Base-by-base conservation (phyloP, 2,888 invertebrate genomes). In the Holacanthella duospinosa region DNA sequence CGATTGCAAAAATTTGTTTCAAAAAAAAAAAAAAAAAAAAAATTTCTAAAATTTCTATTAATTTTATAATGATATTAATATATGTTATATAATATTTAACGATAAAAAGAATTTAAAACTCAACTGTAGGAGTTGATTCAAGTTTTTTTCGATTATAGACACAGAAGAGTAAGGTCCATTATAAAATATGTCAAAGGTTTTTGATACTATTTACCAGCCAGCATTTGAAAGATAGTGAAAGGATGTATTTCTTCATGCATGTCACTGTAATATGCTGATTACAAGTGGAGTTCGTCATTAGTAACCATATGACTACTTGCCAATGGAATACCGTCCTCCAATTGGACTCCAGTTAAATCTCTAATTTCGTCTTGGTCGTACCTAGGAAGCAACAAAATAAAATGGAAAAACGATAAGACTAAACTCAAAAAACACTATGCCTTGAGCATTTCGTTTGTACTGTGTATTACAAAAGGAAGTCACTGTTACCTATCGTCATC, bases 321-420 rank as follows among this genome's bases (percentile, higher is more conserved):
- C 48, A 48, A 21, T 43, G 71, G 64, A 1, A 68, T 70, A 26
- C 71, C 77, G 53, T 84, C 84, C 55, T 84, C 82, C 12, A 84
- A 76, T 1, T 85, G 84, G 1, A 84, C 83, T 0, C 85, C 86
- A 3, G 91, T 93, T 60, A 93, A 82, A 79, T 93, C 93, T 28
- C 92, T 87, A 62, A 93, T 88, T 78, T 93, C 93, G 76, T 93
- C 93, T 74, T 90, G 88, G 75, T 93, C 93, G 75, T 82, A 75
- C 72, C 71, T 74, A 64, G 44, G 61, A 29, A 65, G 63, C 44
- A 67, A 63, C 44, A 27, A 25, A 60, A 9, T 28, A 12, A 16
- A 29, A 29, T 43, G 43, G 21, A 59, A 36, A 58, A 24, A 43
- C 19, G 55, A 25, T 26, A 26, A 26, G 55, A n/a, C n/a, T n/a